Percentiles rank a stretch among this genome's conserved stretches.
Conservation (phyloP, 2,113 vertebrate species). For the Amphiprion percula region DNA sequence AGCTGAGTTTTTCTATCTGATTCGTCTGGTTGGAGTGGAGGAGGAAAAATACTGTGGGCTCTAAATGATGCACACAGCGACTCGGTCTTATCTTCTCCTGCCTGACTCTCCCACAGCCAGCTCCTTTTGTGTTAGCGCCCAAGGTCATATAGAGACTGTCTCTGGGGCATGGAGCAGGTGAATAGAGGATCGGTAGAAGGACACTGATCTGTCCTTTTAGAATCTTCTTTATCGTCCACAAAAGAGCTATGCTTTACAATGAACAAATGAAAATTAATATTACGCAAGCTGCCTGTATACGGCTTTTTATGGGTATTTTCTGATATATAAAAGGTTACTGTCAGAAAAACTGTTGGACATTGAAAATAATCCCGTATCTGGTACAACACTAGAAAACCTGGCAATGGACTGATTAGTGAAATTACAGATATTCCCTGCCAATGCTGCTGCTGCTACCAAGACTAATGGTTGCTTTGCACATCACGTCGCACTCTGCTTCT, state of each 20-base stretch:
- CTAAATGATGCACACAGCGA: constrained; percentile 26
- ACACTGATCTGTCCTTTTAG: constrained; percentile 45
- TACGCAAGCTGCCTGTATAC: too few species aligned
- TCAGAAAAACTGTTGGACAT: not conserved
- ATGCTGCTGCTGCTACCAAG: not conserved
- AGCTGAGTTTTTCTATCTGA: constrained; percentile 29
- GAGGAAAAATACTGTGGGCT: constrained; percentile 10
- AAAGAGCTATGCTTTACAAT: not conserved
- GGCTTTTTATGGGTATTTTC: not conserved
- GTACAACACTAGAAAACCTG: not conserved
- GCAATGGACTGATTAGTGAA: not conserved
- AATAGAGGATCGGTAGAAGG: constrained; percentile 31
- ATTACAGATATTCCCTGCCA: not conserved
- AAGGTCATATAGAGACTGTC: constrained; percentile 55
- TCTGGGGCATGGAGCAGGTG: constrained; percentile 28
- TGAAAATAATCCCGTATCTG: not conserved
- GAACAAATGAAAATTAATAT: too few species aligned
- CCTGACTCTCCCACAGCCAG: constrained; percentile 9
- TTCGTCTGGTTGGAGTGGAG: constrained; percentile 4
- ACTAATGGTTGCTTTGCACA: not conserved
- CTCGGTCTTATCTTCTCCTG: constrained; percentile 22
- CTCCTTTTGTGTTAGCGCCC: constrained; percentile 51
- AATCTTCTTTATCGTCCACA: constrained; percentile 23
- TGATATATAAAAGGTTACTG: not conserved
- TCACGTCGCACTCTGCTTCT: not conserved